Conservation (phyloP, 2,797 vertebrate species). For the Platyrinchus mystaceus region DNA sequence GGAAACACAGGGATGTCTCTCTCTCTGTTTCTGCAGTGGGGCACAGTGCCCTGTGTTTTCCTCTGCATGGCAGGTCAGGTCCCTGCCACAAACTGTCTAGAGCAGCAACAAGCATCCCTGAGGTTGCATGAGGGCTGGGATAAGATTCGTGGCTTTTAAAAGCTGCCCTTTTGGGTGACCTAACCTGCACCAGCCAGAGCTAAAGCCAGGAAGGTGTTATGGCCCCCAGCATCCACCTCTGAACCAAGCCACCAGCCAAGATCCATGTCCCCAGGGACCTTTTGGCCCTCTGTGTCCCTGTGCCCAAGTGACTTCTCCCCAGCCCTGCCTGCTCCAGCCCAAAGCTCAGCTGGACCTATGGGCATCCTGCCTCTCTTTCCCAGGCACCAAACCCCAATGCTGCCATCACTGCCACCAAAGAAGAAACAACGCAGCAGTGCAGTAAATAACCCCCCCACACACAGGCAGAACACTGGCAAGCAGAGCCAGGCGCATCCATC, state of each 20-base stretch:
- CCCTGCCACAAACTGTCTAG: not conserved
- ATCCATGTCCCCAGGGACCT: not conserved
- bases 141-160: not conserved
- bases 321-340: not conserved
- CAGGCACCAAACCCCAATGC: fast-evolving
- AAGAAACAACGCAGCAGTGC: not conserved
- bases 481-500: not conserved
- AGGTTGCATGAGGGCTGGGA: not conserved
- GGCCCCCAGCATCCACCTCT: not conserved
- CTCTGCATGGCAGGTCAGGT: fast-evolving
- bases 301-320: not conserved
- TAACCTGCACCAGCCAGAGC: not conserved
- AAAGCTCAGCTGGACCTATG: fast-evolving
- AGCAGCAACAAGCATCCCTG: not conserved
- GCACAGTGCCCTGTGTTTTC: not conserved
- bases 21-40: not conserved
- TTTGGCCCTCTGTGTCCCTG: not conserved
- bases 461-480: not conserved
- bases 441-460: not conserved
- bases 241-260: not conserved
- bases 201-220: not conserved
- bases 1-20: not conserved
- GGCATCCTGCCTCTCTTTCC: not conserved
- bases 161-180: not conserved
- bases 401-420: not conserved